phyloP scores from a whole-genome alignment of 2,797 vertebrate species.

The Darevskia mixta region DNA sequence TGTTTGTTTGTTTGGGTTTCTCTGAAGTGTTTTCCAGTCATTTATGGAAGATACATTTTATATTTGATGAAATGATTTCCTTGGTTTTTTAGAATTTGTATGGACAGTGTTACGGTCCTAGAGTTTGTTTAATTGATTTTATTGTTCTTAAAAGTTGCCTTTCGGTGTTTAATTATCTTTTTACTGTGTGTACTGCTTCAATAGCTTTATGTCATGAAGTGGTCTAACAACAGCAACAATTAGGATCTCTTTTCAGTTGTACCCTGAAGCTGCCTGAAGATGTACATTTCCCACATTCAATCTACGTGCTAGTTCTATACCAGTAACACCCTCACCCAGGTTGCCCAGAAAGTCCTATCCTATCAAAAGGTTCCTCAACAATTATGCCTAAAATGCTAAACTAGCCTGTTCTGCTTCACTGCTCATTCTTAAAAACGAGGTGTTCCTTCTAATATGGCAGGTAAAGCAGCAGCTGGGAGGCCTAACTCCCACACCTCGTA shows the following conservation, averaged over 20 bases:
- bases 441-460: neutral
- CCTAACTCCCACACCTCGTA: neutral
- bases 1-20: no score
- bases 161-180: no score
- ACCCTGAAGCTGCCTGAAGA: neutral
- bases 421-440: neutral
- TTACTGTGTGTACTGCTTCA: no score
- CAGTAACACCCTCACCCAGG: neutral
- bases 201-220: no score
- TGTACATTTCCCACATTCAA: neutral
- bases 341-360: neutral
- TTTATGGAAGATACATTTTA: no score
- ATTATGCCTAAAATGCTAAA: neutral
- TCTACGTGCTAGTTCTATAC: neutral
- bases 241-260: neutral
- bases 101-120: no score
- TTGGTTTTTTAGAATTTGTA: no score
- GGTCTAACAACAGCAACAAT: no score
- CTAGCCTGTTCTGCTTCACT: neutral
- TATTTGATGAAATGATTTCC: no score
- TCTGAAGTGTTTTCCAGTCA: no score
- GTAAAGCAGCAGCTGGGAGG: slow-evolving; percentile 13
- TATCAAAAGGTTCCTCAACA: neutral
- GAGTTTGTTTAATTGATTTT: no score
- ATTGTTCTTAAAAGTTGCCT: no score